Percentiles rank a stretch among this genome's conserved stretches.
phyloP scores from a whole-genome alignment of 2,113 vertebrate genomes.

The Pagrus major region DNA sequence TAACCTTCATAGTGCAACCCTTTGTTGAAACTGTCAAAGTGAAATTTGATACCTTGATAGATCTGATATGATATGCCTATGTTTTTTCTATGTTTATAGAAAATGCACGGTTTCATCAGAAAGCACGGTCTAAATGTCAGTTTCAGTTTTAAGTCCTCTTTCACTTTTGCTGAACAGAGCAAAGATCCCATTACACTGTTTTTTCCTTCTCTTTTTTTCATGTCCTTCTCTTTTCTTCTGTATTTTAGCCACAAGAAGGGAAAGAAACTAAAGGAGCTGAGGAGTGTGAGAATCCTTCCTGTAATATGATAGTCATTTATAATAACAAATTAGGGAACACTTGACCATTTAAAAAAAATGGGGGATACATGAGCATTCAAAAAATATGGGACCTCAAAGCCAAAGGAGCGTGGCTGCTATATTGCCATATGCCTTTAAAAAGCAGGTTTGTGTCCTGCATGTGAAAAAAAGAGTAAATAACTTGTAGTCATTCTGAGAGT shows the following conservation, averaged over 20 bases:
- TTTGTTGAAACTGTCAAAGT: background rate
- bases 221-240: background rate
- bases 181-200: background rate
- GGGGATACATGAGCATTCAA: background rate
- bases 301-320: background rate
- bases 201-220: background rate
- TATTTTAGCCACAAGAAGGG: background rate
- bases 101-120: conserved; percentile 45
- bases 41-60: background rate
- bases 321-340: background rate
- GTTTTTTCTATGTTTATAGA: too few species aligned
- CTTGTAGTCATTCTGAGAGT: background rate
- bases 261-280: background rate
- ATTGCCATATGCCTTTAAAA: background rate
- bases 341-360: background rate
- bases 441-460: background rate
- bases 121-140: background rate
- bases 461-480: too few species aligned
- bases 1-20: too few species aligned
- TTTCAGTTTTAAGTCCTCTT: conserved; percentile 57
- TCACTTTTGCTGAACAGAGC: background rate
- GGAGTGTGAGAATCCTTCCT: conserved; percentile 2
- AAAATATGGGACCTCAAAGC: background rate
- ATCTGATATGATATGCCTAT: background rate
- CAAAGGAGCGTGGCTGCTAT: background rate